Conservation (phyloP, 2,113 vertebrate genomes). For the Butorides virescens region DNA sequence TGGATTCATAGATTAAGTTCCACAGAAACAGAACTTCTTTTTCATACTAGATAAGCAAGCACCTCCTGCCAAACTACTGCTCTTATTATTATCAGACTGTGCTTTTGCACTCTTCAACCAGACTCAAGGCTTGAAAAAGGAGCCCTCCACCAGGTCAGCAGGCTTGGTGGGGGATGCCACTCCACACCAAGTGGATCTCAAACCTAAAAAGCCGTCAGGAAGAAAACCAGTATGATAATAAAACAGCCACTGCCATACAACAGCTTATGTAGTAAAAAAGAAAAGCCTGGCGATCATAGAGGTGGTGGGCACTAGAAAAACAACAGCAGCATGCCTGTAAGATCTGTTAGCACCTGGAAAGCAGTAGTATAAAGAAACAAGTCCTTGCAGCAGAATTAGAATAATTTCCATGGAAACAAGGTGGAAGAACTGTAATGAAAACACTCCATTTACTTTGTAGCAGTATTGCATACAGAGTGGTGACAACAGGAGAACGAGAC, state of each 20-base stretch:
- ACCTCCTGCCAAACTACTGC: background rate
- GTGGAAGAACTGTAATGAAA: background rate
- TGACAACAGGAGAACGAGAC: background rate
- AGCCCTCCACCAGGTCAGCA: background rate
- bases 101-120: background rate
- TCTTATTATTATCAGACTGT: background rate
- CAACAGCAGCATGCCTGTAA: background rate
- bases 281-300: background rate
- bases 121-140: background rate
- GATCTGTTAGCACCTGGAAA: background rate
- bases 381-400: background rate
- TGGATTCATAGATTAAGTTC: background rate
- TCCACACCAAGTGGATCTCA: background rate
- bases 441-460: rapidly evolving
- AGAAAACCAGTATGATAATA: background rate
- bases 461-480: rapidly evolving
- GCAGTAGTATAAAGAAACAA: background rate
- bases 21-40: background rate
- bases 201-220: background rate
- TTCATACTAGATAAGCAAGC: background rate
- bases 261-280: background rate
- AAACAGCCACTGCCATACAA: background rate
- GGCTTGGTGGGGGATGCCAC: background rate
- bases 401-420: background rate
- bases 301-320: background rate